Conservation (phyloP, 2,113 vertebrate genomes). For the Cebus imitator region DNA sequence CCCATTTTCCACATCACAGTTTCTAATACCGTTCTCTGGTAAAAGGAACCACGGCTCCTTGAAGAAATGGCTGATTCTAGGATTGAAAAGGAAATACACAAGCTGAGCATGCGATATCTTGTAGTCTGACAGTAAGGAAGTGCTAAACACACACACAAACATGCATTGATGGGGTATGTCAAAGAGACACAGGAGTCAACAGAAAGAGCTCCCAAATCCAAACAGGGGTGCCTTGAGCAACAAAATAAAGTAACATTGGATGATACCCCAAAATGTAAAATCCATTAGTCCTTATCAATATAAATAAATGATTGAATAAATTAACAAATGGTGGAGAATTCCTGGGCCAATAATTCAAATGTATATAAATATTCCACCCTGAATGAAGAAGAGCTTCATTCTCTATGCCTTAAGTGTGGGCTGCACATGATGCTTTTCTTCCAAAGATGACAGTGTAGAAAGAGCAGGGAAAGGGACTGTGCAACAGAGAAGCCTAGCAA, state of each 20-base stretch:
- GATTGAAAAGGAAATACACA: not conserved
- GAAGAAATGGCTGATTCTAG: not conserved
- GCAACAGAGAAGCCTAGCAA: not conserved
- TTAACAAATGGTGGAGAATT: not conserved
- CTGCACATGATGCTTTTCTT: not conserved
- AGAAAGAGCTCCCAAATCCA: not conserved
- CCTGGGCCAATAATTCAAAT: not conserved
- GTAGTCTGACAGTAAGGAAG: not conserved
- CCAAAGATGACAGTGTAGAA: not conserved
- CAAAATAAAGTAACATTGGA: not conserved
- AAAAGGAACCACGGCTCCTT: not conserved
- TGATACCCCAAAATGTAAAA: not conserved
- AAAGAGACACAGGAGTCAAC: not conserved
- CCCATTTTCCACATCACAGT: not conserved
- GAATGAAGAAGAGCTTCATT: not conserved
- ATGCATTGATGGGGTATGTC: not conserved
- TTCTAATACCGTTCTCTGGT: not conserved
- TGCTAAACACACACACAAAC: not conserved
- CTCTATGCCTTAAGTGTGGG: not conserved
- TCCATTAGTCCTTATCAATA: not conserved
- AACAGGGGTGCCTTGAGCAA: not conserved
- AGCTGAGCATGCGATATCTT: not conserved
- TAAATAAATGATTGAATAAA: not conserved
- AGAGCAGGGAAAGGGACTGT: accelerated
- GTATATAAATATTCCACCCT: not conserved